A percentile compares a stretch with the other conserved stretches of the same genome.
These are phyloP conservation scores for Brachyrhaphis roseni DNA, from an alignment of 2,797 vertebrate genomes.

Conservation along the genomic window DNA sequence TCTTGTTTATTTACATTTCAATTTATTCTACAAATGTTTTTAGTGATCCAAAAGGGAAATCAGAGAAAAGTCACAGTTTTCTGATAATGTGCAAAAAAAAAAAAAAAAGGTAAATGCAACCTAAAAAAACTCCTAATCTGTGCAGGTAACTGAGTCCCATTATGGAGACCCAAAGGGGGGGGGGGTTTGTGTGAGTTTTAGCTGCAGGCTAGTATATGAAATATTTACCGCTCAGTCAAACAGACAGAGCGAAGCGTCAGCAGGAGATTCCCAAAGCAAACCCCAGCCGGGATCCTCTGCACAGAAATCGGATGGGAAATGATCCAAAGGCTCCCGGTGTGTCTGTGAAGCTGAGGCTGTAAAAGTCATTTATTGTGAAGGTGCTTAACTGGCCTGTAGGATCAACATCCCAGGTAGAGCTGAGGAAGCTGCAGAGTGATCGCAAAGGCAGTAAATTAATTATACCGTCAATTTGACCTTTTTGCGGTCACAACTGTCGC, in stretches of 20 bases:
- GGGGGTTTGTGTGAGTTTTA: constrained; percentile 41
- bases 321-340: constrained; percentile 2
- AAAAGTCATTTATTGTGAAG: constrained; percentile 7
- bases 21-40: neutral
- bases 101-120: neutral
- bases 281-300: constrained; percentile 5
- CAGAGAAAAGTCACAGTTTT: neutral
- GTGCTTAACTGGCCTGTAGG: constrained; percentile 12
- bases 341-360: constrained; percentile 4
- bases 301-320: constrained; percentile 21
- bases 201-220: constrained; percentile 20
- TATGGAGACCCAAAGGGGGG: neutral
- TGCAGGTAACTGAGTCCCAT: neutral
- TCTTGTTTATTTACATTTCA: neutral
- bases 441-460: neutral
- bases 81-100: neutral
- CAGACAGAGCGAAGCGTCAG: constrained; percentile 30
- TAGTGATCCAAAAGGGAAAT: neutral
- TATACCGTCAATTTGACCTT: constrained; percentile 19
- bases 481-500: constrained; percentile 26
- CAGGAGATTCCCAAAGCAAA: constrained; percentile 22
- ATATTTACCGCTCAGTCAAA: constrained; percentile 19
- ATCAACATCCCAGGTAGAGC: neutral
- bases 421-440: neutral
- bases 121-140: neutral